Base-by-base conservation (phyloP, 2,113 vertebrate genomes). In the Megaleporinus macrocephalus region DNA sequence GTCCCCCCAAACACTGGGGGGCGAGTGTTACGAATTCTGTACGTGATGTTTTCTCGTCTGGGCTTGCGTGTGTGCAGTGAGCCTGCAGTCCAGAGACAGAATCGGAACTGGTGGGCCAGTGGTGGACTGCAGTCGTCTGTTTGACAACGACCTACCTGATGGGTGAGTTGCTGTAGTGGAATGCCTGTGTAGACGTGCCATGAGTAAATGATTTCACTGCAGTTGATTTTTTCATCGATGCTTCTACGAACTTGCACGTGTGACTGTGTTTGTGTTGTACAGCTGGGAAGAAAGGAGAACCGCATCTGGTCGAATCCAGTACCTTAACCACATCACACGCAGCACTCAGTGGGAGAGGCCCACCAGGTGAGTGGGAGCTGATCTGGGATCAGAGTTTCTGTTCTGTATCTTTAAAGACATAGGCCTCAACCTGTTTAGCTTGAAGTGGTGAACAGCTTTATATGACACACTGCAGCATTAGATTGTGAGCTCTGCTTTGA, bases 251-350 rank as follows among this genome's bases (percentile, higher is more conserved):
- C 41, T 44, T 44, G 41, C 41, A 44, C 11, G 9, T 55, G 55
- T 78, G 15, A 70, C 30, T 77, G 18, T 15, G 24, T 83, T 11
- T 78, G 59, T 79, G 51, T 70, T 83, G 78, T 90, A 85, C 92
- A 99, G 98, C 85, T 99, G 98, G 98, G 98, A 99, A 94, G 98
- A 99, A 91, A 93, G 98, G 81, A 95, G 97, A 86, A 99, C 97
- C 0, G 96, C 98, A 18, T 97, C 97, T 82, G 98, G 98, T 86
- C 95, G 98, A 83, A 99, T 98, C 89, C 98, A 99, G 86, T 99
- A 99, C 92, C 92, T 99, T 89, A 99, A 99, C 92, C 98, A 99
- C 84, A 99, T 99, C 88, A 99, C 97, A 81, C 93, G 98, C 89
- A 99, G 96, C 89, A 99, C 98, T 0, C 98, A 99, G 81, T 99